phyloP scores from a whole-genome alignment of 2,888 invertebrate genomes.

The Acleris holmiana region DNA sequence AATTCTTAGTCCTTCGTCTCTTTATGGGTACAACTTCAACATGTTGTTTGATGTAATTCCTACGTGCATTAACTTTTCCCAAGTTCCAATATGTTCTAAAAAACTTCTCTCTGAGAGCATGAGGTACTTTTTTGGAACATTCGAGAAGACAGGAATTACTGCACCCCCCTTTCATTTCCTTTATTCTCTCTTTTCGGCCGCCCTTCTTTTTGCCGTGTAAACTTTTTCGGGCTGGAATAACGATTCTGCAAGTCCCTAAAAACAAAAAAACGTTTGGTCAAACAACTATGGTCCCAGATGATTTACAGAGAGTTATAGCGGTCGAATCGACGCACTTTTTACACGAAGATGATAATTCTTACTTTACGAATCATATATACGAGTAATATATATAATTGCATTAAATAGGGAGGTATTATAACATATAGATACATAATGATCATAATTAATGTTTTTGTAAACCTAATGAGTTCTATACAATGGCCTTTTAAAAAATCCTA shows the following conservation, averaged over 20 bases:
- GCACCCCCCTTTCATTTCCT: constrained; percentile 1
- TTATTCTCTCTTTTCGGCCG: background rate
- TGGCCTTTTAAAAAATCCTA: too few species aligned
- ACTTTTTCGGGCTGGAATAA: background rate
- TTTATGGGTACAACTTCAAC: background rate
- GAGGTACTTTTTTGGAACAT: background rate
- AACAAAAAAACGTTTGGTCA: background rate
- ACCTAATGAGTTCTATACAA: too few species aligned
- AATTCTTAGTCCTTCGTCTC: background rate
- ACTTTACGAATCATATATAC: too few species aligned
- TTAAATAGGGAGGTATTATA: too few species aligned
- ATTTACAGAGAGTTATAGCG: background rate
- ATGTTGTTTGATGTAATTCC: background rate
- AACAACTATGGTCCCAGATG: background rate
- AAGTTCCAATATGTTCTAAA: constrained; percentile 10
- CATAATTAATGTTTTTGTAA: too few species aligned
- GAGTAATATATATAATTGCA: too few species aligned
- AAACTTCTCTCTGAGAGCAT: background rate
- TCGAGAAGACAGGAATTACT: background rate
- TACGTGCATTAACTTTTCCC: background rate
- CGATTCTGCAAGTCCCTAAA: background rate
- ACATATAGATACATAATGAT: too few species aligned
- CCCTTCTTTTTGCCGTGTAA: background rate
- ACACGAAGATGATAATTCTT: too few species aligned
- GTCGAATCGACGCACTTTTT: too few species aligned